Evolutionary conservation across 2,113 vertebrate species (phyloP).

Genomic region (Protobothrops mucrosquamatus): DNA sequence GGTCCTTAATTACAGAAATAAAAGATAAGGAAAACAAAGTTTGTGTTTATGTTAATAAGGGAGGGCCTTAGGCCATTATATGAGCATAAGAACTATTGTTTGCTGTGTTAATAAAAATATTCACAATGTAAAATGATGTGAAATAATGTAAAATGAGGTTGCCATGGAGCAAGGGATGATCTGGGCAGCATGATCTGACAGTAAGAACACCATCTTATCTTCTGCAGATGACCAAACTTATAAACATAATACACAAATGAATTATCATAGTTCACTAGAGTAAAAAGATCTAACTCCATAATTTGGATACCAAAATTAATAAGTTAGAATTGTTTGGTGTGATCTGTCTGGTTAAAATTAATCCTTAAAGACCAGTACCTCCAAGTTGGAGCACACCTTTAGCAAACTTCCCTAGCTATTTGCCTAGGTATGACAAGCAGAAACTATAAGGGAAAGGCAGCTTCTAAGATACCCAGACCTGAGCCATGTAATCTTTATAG

Average conservation of each 20-base stretch:
- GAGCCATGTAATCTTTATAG: not conserved
- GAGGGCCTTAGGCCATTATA: not conserved
- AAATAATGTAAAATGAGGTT: not conserved
- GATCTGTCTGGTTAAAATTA: not conserved
- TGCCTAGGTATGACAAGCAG: not conserved
- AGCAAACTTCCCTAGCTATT: not conserved
- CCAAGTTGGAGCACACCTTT: not conserved
- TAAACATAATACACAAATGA: not conserved
- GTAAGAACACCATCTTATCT: not conserved
- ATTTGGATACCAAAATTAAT: not conserved
- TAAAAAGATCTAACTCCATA: not conserved
- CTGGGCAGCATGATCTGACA: not conserved
- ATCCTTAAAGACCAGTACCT: not conserved
- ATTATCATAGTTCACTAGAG: not conserved
- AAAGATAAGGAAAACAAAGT: not conserved
- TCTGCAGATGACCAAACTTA: not conserved
- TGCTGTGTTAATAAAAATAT: not conserved
- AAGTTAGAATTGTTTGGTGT: not conserved
- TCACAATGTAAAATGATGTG: not conserved
- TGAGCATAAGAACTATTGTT: not conserved
- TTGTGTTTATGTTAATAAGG: not conserved
- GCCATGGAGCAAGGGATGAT: not conserved
- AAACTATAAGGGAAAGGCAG: not conserved
- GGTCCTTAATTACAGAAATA: not conserved
- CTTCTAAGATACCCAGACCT: not conserved